Evolutionary conservation across 2,113 vertebrate genomes (phyloP), one percentile per base, ranked within the genome.

Genomic region (Cygnus buccinator): DNA sequence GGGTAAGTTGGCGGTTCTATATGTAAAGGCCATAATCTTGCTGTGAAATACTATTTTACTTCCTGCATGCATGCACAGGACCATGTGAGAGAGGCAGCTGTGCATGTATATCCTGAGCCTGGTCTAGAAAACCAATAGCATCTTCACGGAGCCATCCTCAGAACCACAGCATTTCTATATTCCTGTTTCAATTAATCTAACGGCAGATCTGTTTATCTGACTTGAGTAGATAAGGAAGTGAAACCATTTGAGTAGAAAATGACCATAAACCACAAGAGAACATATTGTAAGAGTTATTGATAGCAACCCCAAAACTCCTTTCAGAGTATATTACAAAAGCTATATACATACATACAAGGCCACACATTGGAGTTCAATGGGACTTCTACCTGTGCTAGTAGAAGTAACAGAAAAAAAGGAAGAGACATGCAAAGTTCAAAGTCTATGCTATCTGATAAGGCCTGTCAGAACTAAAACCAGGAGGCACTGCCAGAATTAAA

Each of bases 391-490:
- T 55, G n/a, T 31, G 23, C 26, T 39, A 57, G 85, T 4, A 88
- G 72, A 92, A 96, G 65, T 44, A 96, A 94, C 46, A 97, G 88
- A 89, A 79, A 84, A 93, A 94, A 95, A 95, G 80, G 86, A 93
- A 92, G 68, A 95, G 79, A 95, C 82, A 94, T 75, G 67, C 65
- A 86, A 90, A 96, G 94, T 95, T 96, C 93, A 94, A 96, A 97
- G 94, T 57, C 92, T 94, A 61, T 0, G 4, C 83, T 95, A 75
- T 96, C 95, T 93, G 94, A 94, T 94, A 96, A 94, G 85, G 65
- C 93, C 68, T 96, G 93, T 93, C 93, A 92, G 95, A 95, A 95
- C 93, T 2, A 96, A 95, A 94, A 93, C 88, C 88, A 90, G 93
- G 88, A 93, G 85, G 39, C 57, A 65, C 54, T 90, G 93, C 90